Evolutionary conservation across 2,888 invertebrate species (phyloP), one percentile per base, ranked within the genome.

Genomic region (Theretra japonica): DNA sequence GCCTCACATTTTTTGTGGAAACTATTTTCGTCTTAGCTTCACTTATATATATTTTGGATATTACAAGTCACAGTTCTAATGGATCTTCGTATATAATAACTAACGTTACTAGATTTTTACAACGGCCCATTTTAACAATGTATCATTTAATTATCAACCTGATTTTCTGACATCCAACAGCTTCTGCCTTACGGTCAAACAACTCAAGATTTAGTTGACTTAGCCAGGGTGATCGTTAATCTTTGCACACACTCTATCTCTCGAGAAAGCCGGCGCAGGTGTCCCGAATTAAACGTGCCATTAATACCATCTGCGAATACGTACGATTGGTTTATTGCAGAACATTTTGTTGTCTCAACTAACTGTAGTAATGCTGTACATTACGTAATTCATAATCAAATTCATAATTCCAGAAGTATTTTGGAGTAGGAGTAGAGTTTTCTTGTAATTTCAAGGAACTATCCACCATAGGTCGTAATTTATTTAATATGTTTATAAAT

Each of bases 321-420:
- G 21, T 41, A 41, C 17, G 65, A 25, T 65, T 65, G 65, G 41
- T 65, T 65, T 65, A 65, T 65, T 41, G 48, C 65, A 23, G 48
- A 23, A 48, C 41, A 11, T 17, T 23, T 65, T 65, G 41, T 41
- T 65, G 41, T 15, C 8, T 21, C 4, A 21, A 21, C 3, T n/a
- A 7, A 30, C n/a, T 60, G 0, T 17, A 41, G 6, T 62, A 7
- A n/a, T n/a, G n/a, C n/a, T 21, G 30, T 65, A 21, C 4, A 23
- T 3, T 65, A 23, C 15, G 48, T 60, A 30, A 28, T 3, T 2
- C 23, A 17, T 1, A 4, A 53, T 5, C 6, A 53, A 53, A 53
- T n/a, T 0, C 6, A 53, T 15, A 15, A 41, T 41, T 41, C 4
- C 11, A 28, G 28, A 5, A 5, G 28, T 28, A 28, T 4, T 0